phyloP scores from a whole-genome alignment of 2,797 vertebrate species.

The Anomalospiza imberbis region DNA sequence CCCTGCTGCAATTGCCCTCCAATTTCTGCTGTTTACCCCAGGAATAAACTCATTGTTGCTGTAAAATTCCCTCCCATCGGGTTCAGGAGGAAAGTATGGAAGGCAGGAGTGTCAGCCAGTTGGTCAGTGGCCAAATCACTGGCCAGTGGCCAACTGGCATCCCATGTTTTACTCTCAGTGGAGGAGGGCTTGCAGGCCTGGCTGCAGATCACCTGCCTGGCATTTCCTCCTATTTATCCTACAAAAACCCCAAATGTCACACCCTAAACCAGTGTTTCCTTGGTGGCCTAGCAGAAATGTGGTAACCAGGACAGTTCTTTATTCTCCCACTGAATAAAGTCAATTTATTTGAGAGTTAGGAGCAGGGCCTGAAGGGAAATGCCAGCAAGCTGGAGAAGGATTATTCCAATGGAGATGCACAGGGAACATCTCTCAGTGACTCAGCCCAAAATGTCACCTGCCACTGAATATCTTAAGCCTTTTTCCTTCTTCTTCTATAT shows the following conservation, averaged over 20 bases:
- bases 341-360: background rate
- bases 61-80: constrained; percentile 55
- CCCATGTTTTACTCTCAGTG: background rate
- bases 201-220: constrained; percentile 17
- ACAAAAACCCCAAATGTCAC: background rate
- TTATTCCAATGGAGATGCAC: background rate
- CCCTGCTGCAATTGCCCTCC: constrained; percentile 61
- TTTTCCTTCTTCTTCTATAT: background rate
- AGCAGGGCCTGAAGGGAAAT: background rate
- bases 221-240: background rate
- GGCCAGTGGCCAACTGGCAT: constrained; percentile 48
- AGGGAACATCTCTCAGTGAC: background rate
- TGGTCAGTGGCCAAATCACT: constrained; percentile 57
- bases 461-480: background rate
- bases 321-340: background rate
- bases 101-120: constrained; percentile 30
- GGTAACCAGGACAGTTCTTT: background rate
- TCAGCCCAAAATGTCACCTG: background rate
- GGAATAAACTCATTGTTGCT: constrained; percentile 63
- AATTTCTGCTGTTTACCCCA: constrained; percentile 65
- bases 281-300: background rate
- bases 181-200: background rate
- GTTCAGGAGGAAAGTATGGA: constrained; percentile 46
- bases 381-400: background rate
- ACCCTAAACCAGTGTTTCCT: background rate